Evolutionary conservation across 2,888 invertebrate species (phyloP), one percentile per base, ranked within the genome.

Genomic region (Pteria penguin): DNA sequence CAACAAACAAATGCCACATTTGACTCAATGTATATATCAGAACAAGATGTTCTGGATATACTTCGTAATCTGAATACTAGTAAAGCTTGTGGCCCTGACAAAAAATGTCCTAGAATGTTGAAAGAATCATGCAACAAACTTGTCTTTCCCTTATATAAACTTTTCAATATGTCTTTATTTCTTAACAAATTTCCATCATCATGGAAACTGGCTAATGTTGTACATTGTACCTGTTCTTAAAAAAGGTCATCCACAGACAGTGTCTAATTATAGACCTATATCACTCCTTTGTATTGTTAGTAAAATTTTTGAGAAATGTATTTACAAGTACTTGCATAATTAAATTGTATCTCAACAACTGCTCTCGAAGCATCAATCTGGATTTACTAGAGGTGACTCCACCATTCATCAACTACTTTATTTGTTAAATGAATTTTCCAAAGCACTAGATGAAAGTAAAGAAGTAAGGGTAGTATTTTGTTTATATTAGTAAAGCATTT

Each of bases 401-500:
- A 29, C 63, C 24, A 33, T 63, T 3, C 24, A 63, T 22, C 63
- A 63, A 32, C 63, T 63, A 31, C 32, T 63, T 4, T 18, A 31
- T 14, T n/a, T 63, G 14, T 31, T 24, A 11, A 32, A 63, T 22
- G 22, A 63, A 29, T 4, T 63, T 29, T 63, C 29, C 3, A 63
- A 33, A 0, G 29, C 62, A 27, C 62, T 29, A 14, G 32, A 29
- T 5, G 8, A 22, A 22, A 26, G 60, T 29, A 26, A 60, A 26
- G 60, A 60, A 29, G 26, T 60, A 24, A 60, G 29, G 32, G 32
- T 2, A 1, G n/a, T 31, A 4, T 62, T 63, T 33, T 63, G n/a
- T 63, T 26, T 31, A 63, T n/a, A 63, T 63, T 22, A 63, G 32
- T n/a, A 63, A 63, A 11, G 63, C 63, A 3, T 63, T 63, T 45